Evolutionary conservation across 2,888 invertebrate genomes (phyloP).

Genomic region (Cryptus armator): DNA sequence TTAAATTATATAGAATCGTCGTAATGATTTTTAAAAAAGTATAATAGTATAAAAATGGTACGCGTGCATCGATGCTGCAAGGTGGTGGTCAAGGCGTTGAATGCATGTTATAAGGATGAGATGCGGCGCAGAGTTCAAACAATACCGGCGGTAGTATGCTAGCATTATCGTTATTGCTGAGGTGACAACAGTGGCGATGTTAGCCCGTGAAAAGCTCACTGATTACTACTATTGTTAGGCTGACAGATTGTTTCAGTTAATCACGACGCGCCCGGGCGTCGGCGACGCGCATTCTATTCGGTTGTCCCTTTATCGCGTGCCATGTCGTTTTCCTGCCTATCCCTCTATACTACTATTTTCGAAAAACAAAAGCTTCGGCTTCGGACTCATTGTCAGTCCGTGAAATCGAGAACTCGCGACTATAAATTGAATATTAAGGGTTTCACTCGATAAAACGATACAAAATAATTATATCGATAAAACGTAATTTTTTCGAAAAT

Average conservation of each 20-base stretch:
- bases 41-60: too few relatives aligned
- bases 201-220: constrained; percentile 78
- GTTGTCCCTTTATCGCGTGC: constrained; percentile 75
- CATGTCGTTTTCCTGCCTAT: constrained; percentile 57
- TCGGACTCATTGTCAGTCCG: not conserved
- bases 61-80: too few relatives aligned
- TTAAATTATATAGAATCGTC: too few relatives aligned
- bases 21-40: too few relatives aligned
- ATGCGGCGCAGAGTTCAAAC: not conserved
- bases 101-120: not conserved
- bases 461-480: too few relatives aligned
- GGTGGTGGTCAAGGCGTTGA: not conserved
- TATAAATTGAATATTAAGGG: not conserved
- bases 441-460: too few relatives aligned
- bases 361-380: constrained; percentile 50
- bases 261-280: constrained; percentile 74
- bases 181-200: constrained; percentile 66
- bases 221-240: constrained; percentile 81
- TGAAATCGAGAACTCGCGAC: constrained; percentile 41
- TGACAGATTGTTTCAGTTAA: constrained; percentile 82
- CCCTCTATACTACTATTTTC: constrained; percentile 60
- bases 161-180: constrained; percentile 66
- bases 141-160: constrained; percentile 15
- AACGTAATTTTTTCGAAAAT: too few relatives aligned
- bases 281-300: constrained; percentile 69